Conservation (phyloP, 2,797 vertebrate species). For the Allobates femoralis region DNA sequence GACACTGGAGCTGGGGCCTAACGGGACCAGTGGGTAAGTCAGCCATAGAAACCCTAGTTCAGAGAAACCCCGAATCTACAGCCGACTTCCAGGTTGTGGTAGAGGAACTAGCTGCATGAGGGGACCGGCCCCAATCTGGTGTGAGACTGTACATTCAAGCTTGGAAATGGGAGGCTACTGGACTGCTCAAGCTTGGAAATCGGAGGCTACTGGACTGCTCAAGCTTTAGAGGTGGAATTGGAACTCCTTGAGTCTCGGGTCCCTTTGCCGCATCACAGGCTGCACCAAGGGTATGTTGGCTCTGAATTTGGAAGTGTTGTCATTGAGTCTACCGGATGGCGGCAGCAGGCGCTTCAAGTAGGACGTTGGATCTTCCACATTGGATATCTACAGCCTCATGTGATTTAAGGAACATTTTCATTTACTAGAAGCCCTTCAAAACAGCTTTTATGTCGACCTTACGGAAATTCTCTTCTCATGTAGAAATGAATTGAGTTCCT, state of each 20-base stretch:
- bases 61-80: too few species aligned
- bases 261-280: neutral
- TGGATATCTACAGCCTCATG: neutral
- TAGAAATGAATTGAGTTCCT: neutral
- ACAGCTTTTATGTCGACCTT: neutral
- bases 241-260: neutral
- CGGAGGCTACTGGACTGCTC: too few species aligned
- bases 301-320: neutral
- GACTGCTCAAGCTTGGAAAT: too few species aligned
- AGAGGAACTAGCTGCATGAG: too few species aligned
- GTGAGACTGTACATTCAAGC: too few species aligned
- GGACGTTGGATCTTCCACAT: neutral
- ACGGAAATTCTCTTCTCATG: neutral
- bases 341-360: neutral
- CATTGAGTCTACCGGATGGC: neutral
- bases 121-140: too few species aligned
- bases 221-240: too few species aligned
- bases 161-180: too few species aligned
- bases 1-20: too few species aligned
- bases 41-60: too few species aligned
- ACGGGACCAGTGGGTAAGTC: too few species aligned
- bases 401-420: neutral
- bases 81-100: too few species aligned
- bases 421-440: neutral
- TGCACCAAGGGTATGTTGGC: neutral